phyloP scores from a whole-genome alignment of 2,888 invertebrate genomes.

The Blastobasis adustella region DNA sequence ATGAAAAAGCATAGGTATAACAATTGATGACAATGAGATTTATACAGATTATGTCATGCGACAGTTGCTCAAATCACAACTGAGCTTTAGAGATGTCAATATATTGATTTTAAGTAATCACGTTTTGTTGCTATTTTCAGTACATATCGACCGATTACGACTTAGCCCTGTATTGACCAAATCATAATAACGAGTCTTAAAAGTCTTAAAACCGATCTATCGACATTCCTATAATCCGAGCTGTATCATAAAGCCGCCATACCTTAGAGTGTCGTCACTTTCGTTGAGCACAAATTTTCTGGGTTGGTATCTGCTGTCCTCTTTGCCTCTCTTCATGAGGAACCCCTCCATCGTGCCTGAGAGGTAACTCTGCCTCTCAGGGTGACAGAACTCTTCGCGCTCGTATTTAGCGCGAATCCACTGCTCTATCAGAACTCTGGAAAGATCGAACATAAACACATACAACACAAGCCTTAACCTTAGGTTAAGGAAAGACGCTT shows the following conservation, averaged over 20 bases:
- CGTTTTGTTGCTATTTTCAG: no score
- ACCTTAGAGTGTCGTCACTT: conserved; percentile 85
- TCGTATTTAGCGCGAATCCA: conserved; percentile 95
- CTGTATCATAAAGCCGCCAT: conserved; percentile 25
- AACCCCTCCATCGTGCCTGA: conserved; percentile 89
- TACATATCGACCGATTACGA: no score
- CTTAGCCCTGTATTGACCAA: no score
- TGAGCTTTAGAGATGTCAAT: no score
- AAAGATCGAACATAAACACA: conserved; percentile 66
- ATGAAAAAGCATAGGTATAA: conserved; percentile 2
- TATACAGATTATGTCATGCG: neutral
- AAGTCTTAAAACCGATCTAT: no score
- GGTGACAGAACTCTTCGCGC: conserved; percentile 88
- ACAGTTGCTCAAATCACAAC: no score
- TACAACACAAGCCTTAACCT: neutral
- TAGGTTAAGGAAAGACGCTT: no score
- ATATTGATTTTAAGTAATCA: no score
- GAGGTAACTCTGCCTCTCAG: conserved; percentile 86
- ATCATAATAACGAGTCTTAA: no score
- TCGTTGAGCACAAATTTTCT: conserved; percentile 89
- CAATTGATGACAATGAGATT: conserved; percentile 4
- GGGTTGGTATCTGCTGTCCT: conserved; percentile 87
- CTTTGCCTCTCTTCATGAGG: conserved; percentile 91
- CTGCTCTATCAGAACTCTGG: conserved; percentile 89
- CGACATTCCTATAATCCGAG: no score